phyloP scores from a whole-genome alignment of 2,797 vertebrate species.

The Clarias pachynema region DNA sequence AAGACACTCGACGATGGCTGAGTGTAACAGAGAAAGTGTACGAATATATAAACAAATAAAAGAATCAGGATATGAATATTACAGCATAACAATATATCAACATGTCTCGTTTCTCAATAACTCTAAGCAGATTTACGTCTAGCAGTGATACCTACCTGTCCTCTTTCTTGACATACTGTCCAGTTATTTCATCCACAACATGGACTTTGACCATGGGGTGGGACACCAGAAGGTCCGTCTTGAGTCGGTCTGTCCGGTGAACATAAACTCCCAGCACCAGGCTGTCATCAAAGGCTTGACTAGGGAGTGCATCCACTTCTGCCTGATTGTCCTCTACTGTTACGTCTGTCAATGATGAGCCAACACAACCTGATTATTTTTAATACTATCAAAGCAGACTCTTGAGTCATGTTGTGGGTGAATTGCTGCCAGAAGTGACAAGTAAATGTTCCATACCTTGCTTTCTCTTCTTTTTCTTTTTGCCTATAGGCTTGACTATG shows the following conservation, averaged over 20 bases:
- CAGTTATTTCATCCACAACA: slow-evolving; percentile 85
- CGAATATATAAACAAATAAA: background rate
- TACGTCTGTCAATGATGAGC: slow-evolving; percentile 53
- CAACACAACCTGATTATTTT: background rate
- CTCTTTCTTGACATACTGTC: slow-evolving; percentile 89
- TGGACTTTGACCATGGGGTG: slow-evolving; percentile 96
- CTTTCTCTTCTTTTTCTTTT: slow-evolving; percentile 84
- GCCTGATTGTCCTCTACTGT: slow-evolving; percentile 63
- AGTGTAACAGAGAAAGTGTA: slow-evolving; percentile 31
- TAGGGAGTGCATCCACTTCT: slow-evolving; percentile 61
- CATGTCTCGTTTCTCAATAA: background rate
- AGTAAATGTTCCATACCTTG: slow-evolving; percentile 52
- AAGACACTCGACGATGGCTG: slow-evolving; percentile 85
- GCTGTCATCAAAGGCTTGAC: slow-evolving; percentile 77
- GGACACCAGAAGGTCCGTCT: slow-evolving; percentile 86
- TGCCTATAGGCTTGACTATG: slow-evolving; percentile 72
- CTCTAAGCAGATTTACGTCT: background rate
- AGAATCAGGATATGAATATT: slow-evolving; percentile 13
- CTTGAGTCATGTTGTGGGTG: background rate
- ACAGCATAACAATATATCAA: background rate
- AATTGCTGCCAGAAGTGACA: background rate
- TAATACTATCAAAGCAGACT: background rate
- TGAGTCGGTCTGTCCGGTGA: slow-evolving; percentile 88
- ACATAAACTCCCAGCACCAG: slow-evolving; percentile 89
- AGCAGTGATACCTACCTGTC: slow-evolving; percentile 77